Conservation (phyloP, 2,113 vertebrate species). For the Heterotilapia buettikoferi region DNA sequence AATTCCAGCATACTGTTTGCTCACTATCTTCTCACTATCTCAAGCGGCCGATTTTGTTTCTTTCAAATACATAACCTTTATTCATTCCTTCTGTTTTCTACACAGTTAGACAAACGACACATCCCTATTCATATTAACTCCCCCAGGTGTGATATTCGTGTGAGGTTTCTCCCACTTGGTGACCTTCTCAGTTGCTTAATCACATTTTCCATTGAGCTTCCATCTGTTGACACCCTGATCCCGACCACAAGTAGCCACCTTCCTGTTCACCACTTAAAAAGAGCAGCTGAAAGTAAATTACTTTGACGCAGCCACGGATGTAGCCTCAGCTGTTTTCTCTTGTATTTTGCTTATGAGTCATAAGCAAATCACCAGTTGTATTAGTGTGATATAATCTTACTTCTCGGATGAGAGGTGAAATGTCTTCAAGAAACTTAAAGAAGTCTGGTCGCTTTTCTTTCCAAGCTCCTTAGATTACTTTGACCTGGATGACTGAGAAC, state of each 20-base stretch:
- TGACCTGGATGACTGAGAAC: not conserved
- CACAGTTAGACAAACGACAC: not conserved
- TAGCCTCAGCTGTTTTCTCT: not conserved
- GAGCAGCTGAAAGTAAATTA: not conserved
- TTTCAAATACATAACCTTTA: not conserved
- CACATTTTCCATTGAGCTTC: not conserved
- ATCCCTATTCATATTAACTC: not conserved
- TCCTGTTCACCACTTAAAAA: not conserved
- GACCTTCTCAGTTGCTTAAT: not conserved
- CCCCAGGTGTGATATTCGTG: not conserved
- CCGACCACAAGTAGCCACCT: not conserved
- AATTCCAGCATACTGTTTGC: not conserved
- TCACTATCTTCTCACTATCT: not conserved
- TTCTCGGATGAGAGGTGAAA: not conserved
- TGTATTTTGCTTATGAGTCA: conserved; percentile 10
- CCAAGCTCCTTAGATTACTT: not conserved
- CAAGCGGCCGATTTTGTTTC: not conserved
- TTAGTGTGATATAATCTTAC: not conserved
- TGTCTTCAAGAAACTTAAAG: not conserved
- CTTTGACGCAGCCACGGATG: not conserved
- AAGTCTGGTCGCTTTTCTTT: not conserved
- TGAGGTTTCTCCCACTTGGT: not conserved
- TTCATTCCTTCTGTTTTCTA: not conserved
- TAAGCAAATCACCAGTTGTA: not conserved
- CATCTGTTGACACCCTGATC: not conserved